phyloP scores from a whole-genome alignment of 1,140 invertebrate species.

The Cecropterus lyciades region DNA sequence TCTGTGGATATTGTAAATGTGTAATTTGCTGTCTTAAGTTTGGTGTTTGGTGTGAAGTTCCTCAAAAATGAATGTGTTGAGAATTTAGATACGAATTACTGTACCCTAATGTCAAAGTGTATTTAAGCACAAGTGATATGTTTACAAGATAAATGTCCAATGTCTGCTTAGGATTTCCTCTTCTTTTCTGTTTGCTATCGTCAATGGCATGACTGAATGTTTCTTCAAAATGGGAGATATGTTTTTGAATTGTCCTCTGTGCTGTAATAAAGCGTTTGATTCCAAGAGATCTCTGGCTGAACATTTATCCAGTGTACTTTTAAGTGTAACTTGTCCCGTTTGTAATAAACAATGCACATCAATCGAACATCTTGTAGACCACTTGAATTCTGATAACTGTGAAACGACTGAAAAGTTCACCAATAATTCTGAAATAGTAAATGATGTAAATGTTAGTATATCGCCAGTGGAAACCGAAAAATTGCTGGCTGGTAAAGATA shows the following conservation, averaged over 20 bases:
- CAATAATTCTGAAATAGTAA: slow-evolving; percentile 21
- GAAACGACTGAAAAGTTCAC: slow-evolving; percentile 27
- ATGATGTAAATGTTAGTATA: slow-evolving; percentile 28
- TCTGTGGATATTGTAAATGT: no score
- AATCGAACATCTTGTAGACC: slow-evolving; percentile 82
- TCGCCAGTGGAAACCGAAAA: neutral
- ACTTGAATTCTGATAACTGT: slow-evolving; percentile 76
- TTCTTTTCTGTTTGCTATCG: neutral
- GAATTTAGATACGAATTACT: slow-evolving; percentile 72
- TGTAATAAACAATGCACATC: slow-evolving; percentile 84
- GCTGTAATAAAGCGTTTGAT: slow-evolving; percentile 86
- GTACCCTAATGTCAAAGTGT: neutral
- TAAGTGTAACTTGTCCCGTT: slow-evolving; percentile 86
- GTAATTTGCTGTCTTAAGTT: no score
- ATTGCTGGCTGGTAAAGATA: slow-evolving; percentile 22
- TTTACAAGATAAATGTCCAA: slow-evolving; percentile 54
- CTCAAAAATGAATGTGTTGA: slow-evolving; percentile 72
- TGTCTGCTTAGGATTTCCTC: neutral
- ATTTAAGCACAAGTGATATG: slow-evolving; percentile 37
- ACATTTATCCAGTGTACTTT: slow-evolving; percentile 85
- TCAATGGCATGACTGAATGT: slow-evolving; percentile 31
- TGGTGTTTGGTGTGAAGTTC: slow-evolving; percentile 76
- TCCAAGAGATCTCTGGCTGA: slow-evolving; percentile 84
- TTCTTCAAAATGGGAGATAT: slow-evolving; percentile 80
- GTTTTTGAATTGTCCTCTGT: slow-evolving; percentile 86